These are phyloP conservation scores for Agrochola macilenta DNA, from an alignment of 2,888 invertebrate genomes.

Conservation along the genomic window DNA sequence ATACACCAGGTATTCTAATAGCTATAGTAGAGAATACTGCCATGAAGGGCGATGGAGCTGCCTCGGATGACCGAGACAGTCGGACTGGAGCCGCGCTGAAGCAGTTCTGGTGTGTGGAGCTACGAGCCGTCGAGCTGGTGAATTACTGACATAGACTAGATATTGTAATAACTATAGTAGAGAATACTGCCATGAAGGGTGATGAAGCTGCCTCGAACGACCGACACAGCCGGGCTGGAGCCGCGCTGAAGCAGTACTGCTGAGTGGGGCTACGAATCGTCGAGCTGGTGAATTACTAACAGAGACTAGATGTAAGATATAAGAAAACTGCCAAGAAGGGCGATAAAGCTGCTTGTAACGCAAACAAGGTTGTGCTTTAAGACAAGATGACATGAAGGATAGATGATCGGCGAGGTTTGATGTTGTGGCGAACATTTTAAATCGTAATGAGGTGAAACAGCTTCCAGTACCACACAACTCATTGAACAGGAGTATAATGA, in stretches of 20 bases:
- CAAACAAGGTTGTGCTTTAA: neutral
- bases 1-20: neutral
- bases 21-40: neutral
- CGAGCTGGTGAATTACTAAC: too few species aligned
- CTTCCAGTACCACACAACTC: neutral
- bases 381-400: neutral
- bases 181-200: neutral
- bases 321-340: neutral
- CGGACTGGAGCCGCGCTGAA: conserved; percentile 72
- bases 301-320: neutral
- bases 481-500: neutral
- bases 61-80: conserved; percentile 81
- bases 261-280: too few species aligned
- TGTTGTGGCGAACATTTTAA: too few species aligned
- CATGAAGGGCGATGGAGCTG: conserved; percentile 10
- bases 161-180: neutral
- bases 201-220: neutral
- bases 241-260: conserved; percentile 83
- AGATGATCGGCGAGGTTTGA: neutral
- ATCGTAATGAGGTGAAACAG: neutral
- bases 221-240: neutral
- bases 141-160: conserved; percentile 70
- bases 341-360: neutral
- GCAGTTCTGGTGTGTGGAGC: conserved; percentile 90
- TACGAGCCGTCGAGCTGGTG: conserved; percentile 92